phyloP scores from a whole-genome alignment of 2,113 vertebrate species.

The Oryzias javanicus region DNA sequence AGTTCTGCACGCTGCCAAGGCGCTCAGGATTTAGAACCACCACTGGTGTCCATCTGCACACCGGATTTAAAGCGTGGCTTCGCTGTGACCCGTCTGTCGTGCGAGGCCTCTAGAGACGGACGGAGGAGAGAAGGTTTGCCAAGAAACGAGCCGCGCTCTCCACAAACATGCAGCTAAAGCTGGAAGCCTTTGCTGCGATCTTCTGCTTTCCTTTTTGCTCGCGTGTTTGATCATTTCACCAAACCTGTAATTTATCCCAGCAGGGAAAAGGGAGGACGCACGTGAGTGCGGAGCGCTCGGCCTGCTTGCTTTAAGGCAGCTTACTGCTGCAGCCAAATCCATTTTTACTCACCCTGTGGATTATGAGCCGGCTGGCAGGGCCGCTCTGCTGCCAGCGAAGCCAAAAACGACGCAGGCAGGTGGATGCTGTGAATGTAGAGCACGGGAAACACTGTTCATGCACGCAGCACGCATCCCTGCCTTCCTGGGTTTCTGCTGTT shows the following conservation, averaged over 20 bases:
- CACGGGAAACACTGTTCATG: constrained; percentile 1
- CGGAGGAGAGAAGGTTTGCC: constrained; percentile 30
- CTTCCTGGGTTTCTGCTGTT: neutral
- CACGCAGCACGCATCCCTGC: neutral
- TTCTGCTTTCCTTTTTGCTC: neutral
- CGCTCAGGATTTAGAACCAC: constrained; percentile 65
- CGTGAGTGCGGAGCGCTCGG: constrained; percentile 32
- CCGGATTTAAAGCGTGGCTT: constrained; percentile 71
- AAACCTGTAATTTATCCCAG: neutral
- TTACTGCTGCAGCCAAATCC: constrained; percentile 61
- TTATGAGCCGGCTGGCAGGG: constrained; percentile 45
- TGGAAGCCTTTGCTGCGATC: no score
- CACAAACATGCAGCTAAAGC: constrained; percentile 1
- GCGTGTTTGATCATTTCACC: no score
- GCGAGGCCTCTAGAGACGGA: constrained; percentile 60
- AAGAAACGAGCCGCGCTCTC: constrained; percentile 32
- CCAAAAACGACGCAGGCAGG: constrained; percentile 31
- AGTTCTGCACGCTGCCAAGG: constrained; percentile 41
- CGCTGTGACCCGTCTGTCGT: constrained; percentile 73
- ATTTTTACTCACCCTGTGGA: constrained; percentile 65
- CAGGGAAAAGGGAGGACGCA: constrained; percentile 12
- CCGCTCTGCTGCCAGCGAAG: constrained; percentile 2
- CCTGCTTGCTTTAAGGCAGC: constrained; percentile 49
- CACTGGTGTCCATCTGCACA: constrained; percentile 73
- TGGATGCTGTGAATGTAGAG: constrained; percentile 22